Conservation (phyloP, 2,888 invertebrate species). For the Boloria euphrosyne region DNA sequence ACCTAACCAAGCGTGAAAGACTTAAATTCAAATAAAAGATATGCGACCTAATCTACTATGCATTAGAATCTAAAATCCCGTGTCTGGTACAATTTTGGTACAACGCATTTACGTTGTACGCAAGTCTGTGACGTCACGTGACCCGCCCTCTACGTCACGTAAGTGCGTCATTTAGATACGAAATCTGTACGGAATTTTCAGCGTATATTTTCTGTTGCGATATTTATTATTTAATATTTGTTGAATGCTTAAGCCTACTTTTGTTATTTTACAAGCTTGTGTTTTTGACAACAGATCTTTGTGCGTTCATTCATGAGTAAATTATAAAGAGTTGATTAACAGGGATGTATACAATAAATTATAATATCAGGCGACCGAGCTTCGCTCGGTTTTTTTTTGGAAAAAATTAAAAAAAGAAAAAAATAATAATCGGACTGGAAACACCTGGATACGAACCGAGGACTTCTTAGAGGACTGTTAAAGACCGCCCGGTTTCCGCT, state of each 20-base stretch:
- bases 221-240: not conserved
- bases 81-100: constrained; percentile 26
- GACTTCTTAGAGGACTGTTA: too few relatives aligned
- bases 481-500: too few relatives aligned
- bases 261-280: too few relatives aligned
- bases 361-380: too few relatives aligned
- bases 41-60: constrained; percentile 25
- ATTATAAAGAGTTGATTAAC: too few relatives aligned
- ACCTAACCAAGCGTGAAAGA: constrained; percentile 37
- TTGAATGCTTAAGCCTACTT: not conserved
- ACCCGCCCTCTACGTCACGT: constrained; percentile 47
- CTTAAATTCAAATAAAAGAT: constrained; percentile 25
- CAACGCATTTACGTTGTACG: constrained; percentile 53
- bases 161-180: constrained; percentile 35
- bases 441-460: too few relatives aligned
- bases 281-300: too few relatives aligned
- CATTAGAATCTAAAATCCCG: constrained; percentile 32
- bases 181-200: not conserved
- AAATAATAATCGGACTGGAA: too few relatives aligned
- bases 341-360: too few relatives aligned
- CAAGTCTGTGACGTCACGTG: constrained; percentile 53
- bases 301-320: too few relatives aligned
- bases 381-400: too few relatives aligned
- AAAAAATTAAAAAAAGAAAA: too few relatives aligned
- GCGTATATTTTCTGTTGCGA: not conserved